Evolutionary conservation across 2,888 invertebrate genomes (phyloP).

Genomic region (Phanerotoma sp.): DNA sequence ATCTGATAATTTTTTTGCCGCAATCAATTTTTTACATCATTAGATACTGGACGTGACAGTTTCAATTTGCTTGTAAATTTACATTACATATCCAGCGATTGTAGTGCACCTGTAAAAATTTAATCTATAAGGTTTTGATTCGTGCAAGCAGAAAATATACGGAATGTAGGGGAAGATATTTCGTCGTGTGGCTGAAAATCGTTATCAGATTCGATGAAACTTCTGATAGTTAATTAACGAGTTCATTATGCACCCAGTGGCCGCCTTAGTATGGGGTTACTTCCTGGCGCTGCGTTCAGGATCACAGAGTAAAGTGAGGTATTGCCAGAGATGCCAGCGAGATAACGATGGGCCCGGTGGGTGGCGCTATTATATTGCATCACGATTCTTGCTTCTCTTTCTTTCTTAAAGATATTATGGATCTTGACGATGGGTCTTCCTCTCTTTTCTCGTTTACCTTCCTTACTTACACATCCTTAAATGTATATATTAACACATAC

Average conservation of each 20-base stretch:
- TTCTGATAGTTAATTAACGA: constrained; percentile 58
- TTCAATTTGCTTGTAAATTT: too few species aligned
- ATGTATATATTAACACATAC: background rate
- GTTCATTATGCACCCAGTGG: constrained; percentile 57
- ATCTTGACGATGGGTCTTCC: too few species aligned
- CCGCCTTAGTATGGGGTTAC: constrained; percentile 23
- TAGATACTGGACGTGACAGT: too few species aligned
- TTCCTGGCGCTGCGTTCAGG: constrained; percentile 31
- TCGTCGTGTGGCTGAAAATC: constrained; percentile 49
- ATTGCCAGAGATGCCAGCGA: constrained; percentile 53
- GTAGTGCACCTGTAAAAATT: too few species aligned
- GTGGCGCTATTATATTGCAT: constrained; percentile 58
- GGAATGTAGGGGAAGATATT: constrained; percentile 27
- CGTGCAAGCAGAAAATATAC: constrained; percentile 7
- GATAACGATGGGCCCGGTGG: constrained; percentile 54
- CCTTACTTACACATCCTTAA: background rate
- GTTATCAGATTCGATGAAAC: constrained; percentile 57
- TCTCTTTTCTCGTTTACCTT: background rate
- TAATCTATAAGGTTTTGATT: background rate
- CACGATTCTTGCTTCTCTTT: constrained; percentile 48
- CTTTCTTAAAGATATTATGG: constrained; percentile 2
- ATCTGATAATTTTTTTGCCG: too few species aligned
- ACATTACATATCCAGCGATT: too few species aligned
- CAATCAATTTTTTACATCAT: too few species aligned
- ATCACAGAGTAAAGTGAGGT: constrained; percentile 52